Conservation (phyloP, 2,113 vertebrate genomes). For the Festucalex cinctus region DNA sequence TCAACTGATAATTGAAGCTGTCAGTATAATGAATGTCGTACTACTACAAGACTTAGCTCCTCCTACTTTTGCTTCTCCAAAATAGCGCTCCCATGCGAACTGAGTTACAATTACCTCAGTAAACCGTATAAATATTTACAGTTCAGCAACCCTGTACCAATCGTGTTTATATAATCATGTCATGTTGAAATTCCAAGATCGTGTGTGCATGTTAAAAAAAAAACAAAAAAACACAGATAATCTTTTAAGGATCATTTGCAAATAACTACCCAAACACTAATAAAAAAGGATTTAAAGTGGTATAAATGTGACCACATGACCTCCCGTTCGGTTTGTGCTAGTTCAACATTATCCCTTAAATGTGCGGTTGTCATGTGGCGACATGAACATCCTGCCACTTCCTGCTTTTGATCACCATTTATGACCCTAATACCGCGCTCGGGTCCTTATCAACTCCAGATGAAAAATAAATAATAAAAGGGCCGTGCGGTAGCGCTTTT, state of each 20-base stretch:
- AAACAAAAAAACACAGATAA: background rate
- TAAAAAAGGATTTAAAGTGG: background rate
- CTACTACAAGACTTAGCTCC: background rate
- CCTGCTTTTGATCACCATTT: constrained; percentile 34
- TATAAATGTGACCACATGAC: background rate
- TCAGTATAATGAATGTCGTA: background rate
- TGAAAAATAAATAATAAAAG: constrained; percentile 27
- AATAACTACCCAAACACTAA: background rate
- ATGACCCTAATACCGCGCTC: constrained; percentile 15
- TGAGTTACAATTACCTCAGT: constrained; percentile 31
- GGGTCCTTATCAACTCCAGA: constrained; percentile 34
- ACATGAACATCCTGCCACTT: constrained; percentile 12
- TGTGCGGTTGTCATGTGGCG: constrained; percentile 6
- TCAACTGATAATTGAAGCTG: background rate
- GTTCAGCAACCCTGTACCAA: constrained; percentile 32
- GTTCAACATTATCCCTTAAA: constrained; percentile 22
- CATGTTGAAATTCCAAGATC: background rate
- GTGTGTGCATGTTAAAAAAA: too few relatives aligned
- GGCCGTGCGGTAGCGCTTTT: constrained; percentile 19
- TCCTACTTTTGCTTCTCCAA: constrained; percentile 11
- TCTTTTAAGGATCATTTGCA: background rate
- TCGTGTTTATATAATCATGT: constrained; percentile 36
- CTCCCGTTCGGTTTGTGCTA: background rate
- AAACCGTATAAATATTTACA: constrained; percentile 50
- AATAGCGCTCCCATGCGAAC: constrained; percentile 25